Percentiles rank a stretch among this genome's conserved stretches.
phyloP scores from a whole-genome alignment of 2,113 vertebrate genomes.

The Hippolais icterina region DNA sequence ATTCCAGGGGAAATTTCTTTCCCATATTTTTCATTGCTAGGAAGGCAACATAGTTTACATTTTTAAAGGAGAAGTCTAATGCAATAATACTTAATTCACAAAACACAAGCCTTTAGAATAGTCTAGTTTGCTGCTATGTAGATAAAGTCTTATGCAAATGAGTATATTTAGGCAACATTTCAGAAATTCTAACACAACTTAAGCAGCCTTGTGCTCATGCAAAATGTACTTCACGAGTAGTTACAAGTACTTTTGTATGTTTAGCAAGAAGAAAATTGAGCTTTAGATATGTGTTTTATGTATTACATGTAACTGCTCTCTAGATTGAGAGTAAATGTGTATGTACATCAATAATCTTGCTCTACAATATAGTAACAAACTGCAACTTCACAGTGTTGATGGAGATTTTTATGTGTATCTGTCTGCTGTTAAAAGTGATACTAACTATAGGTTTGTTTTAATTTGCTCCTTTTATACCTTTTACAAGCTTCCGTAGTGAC shows the following conservation, averaged over 20 bases:
- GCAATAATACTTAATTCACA: not conserved
- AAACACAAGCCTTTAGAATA: not conserved
- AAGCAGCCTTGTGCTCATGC: not conserved
- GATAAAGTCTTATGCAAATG: not conserved
- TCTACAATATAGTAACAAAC: not conserved
- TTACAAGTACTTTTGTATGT: not conserved
- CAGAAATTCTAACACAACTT: not conserved
- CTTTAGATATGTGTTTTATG: not conserved
- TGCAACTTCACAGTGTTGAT: not conserved
- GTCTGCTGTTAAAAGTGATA: constrained; percentile 58
- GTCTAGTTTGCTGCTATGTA: not conserved
- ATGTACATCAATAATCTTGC: not conserved
- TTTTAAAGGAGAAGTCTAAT: not conserved
- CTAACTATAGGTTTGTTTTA: constrained; percentile 79
- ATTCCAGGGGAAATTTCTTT: not conserved
- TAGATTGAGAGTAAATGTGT: not conserved
- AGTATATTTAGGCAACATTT: not conserved
- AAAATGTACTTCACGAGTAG: not conserved
- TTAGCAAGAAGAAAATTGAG: not conserved
- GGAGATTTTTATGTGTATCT: constrained; percentile 10
- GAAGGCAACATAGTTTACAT: not conserved
- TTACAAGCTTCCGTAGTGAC: constrained; percentile 98
- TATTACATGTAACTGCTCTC: not conserved
- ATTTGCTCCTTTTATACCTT: constrained; percentile 80
- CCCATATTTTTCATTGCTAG: not conserved